Evolutionary conservation across 2,888 invertebrate genomes (phyloP), one percentile per base, ranked within the genome.

Genomic region (Nomada ferruginata): DNA sequence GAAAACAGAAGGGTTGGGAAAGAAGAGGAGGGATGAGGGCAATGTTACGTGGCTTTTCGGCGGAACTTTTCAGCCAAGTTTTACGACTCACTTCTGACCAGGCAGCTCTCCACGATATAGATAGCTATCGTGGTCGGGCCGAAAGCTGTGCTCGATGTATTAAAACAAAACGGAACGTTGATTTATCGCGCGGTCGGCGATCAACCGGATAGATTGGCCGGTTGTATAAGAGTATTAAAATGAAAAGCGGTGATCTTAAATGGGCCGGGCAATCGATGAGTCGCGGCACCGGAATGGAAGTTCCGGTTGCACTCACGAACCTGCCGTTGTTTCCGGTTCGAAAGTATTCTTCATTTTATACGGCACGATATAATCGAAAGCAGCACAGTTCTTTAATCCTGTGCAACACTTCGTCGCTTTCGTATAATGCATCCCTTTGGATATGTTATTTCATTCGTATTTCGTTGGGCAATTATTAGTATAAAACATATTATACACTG

Each of bases 81-180:
- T 74, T 68, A 78, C 73, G 72, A 77, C 60, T 78, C 78, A 57
- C 61, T 73, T 57, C n/a, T 42, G 44, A 29, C 23, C 42, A 23
- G 50, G 23, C 65, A 63, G 73, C 20, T 15, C 23, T 23, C 50
- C 44, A 36, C 20, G 26, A 52, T 70, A 75, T 26, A 65, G 79
- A 75, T 70, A 29, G 69, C 13, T 75, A 74, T 69, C 74, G 53
- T n/a, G 53, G 42, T 13, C 52, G 63, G 5, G 23, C n/a, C 15
- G 74, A 61, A 53, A 59, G 69, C 63, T 42, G 42, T 29, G 63
- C 4, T 68, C 64, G 75, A 75, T 64, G 18, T 57, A 74, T 75
- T 74, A 63, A 74, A 74, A 74, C 79, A 65, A 23, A 55, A 52
- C 42, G 57, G 20, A 63, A 70, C 50, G 29, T 70, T 69, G 79